Percentiles rank a stretch among this genome's conserved stretches.
Evolutionary conservation across 2,888 invertebrate species (phyloP).

Genomic region (Callosobruchus maculatus): DNA sequence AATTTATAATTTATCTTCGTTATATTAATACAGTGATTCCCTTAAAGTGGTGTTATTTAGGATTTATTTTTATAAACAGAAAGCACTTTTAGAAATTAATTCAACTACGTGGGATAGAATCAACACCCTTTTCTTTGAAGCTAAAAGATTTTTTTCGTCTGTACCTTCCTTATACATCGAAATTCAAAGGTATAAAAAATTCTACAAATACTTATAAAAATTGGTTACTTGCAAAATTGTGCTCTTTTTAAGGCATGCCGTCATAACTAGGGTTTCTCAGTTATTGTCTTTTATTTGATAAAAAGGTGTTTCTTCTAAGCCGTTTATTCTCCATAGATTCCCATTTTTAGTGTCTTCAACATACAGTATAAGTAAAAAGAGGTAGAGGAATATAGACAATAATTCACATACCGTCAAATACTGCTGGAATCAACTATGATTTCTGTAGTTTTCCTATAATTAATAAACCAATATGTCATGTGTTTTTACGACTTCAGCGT

Average conservation of each 20-base stretch:
- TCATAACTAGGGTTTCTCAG: not conserved
- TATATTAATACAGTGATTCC: no score
- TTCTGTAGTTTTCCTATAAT: no score
- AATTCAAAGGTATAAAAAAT: not conserved
- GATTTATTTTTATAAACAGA: no score
- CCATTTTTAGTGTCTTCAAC: not conserved
- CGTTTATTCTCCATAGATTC: not conserved
- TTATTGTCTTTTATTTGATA: not conserved
- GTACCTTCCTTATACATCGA: not conserved
- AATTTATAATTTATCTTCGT: no score
- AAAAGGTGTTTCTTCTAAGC: not conserved
- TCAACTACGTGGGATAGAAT: not conserved
- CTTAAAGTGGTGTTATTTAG: no score
- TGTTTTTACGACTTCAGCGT: no score
- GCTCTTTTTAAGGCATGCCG: constrained; percentile 1
- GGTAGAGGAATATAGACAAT: no score
- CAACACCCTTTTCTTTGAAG: not conserved
- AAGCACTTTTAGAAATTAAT: not conserved
- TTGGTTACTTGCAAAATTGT: not conserved
- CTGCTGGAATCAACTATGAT: no score
- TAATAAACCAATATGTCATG: no score
- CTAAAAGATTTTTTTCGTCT: not conserved
- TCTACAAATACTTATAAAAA: not conserved
- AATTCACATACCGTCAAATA: no score
- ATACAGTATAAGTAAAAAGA: not conserved